Evolutionary conservation across 1,140 invertebrate species (phyloP).

Genomic region (Aphelinus atriplicis): DNA sequence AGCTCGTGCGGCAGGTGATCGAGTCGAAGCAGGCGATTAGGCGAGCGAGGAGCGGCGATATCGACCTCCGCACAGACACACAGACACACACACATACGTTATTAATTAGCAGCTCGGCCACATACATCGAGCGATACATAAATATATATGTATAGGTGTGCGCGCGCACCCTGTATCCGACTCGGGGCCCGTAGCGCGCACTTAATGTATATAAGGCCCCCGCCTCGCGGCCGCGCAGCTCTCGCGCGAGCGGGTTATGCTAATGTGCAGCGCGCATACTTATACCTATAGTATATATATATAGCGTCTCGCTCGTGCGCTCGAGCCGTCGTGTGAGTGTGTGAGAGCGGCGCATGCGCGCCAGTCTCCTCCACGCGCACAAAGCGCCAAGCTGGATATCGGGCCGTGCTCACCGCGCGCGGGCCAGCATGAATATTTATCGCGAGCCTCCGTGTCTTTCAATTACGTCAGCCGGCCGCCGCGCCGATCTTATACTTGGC

Average conservation of each 20-base stretch:
- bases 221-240: background rate
- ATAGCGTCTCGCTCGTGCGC: too few species aligned
- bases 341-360: background rate
- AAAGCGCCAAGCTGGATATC: background rate
- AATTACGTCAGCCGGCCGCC: constrained; percentile 10
- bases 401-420: background rate
- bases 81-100: background rate
- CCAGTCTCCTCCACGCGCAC: background rate
- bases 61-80: too few species aligned
- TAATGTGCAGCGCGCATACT: constrained; percentile 20
- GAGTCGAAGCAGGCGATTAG: constrained; percentile 33
- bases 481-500: background rate
- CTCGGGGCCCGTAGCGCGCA: background rate
- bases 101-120: background rate
- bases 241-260: constrained; percentile 18
- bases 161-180: background rate
- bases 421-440: constrained; percentile 25
- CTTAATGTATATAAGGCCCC: constrained; percentile 14
- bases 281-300: too few species aligned
- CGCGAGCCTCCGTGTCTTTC: constrained; percentile 10
- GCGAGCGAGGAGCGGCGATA: background rate
- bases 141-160: constrained; percentile 3
- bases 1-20: constrained; percentile 25
- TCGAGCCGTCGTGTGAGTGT: background rate
- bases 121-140: too few species aligned